Evolutionary conservation across 1,140 invertebrate species (phyloP).

Genomic region (Apis dorsata): DNA sequence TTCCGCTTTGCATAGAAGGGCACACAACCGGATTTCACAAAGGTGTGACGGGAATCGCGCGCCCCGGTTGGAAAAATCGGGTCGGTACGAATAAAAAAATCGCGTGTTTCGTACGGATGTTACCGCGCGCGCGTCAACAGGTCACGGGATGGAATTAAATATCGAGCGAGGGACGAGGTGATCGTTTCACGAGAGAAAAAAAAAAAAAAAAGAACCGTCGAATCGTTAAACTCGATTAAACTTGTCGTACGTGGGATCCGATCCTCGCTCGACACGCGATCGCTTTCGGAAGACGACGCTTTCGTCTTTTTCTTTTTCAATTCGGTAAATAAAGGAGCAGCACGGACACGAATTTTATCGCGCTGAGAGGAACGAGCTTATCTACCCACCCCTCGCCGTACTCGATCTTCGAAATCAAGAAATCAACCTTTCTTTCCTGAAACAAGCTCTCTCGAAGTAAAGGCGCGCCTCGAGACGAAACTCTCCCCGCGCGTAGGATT

Average conservation of each 20-base stretch:
- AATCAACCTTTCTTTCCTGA: neutral
- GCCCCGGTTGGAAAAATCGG: neutral
- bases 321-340: neutral
- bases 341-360: neutral
- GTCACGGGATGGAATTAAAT: slow-evolving; percentile 33
- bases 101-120: neutral
- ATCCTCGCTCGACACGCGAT: neutral
- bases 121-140: neutral
- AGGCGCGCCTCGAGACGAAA: neutral
- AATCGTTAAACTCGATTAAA: slow-evolving; percentile 22
- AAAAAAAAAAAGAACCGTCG: neutral
- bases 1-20: slow-evolving; percentile 32
- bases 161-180: neutral
- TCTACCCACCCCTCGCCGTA: neutral
- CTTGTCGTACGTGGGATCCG: neutral
- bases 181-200: neutral
- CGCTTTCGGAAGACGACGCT: neutral
- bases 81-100: slow-evolving; percentile 10
- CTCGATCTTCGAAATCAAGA: slow-evolving; percentile 1
- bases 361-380: neutral
- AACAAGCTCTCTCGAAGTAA: neutral
- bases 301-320: neutral
- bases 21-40: neutral
- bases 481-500: neutral
- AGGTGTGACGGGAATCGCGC: slow-evolving; percentile 33